A percentile compares a stretch with the other conserved stretches of the same genome.
phyloP scores from a whole-genome alignment of 2,888 invertebrate species.

The Pseudococcus longispinus region DNA sequence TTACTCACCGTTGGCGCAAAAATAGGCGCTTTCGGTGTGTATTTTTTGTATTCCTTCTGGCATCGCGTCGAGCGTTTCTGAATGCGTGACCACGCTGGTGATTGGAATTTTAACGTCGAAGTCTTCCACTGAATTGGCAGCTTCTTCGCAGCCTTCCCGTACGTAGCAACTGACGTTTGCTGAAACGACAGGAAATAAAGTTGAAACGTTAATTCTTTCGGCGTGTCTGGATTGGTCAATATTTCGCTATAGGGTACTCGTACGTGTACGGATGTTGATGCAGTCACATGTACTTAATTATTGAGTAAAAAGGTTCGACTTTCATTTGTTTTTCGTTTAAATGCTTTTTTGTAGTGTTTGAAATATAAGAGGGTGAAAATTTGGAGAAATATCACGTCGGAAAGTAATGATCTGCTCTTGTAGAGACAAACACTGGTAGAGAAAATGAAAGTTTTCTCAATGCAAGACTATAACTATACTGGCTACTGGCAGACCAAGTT shows the following conservation, averaged over 20 bases:
- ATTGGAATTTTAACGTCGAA: constrained; percentile 62
- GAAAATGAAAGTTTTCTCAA: too few species aligned
- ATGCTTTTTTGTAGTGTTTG: too few species aligned
- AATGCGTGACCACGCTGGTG: constrained; percentile 70
- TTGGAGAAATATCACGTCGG: too few species aligned
- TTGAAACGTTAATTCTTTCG: too few species aligned
- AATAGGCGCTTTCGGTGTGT: constrained; percentile 75
- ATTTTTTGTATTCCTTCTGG: constrained; percentile 71
- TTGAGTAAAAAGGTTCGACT: too few species aligned
- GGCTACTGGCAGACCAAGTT: too few species aligned
- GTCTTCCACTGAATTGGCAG: constrained; percentile 65
- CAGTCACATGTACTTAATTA: background rate
- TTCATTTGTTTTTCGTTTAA: too few species aligned
- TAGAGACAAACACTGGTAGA: too few species aligned
- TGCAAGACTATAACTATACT: too few species aligned
- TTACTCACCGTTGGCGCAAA: constrained; percentile 71
- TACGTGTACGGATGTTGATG: background rate
- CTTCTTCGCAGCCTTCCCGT: constrained; percentile 70
- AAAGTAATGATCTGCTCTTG: too few species aligned
- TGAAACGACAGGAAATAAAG: constrained; percentile 62
- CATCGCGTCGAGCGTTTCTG: constrained; percentile 69
- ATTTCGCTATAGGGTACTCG: background rate
- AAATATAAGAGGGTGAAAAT: too few species aligned
- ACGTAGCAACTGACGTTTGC: constrained; percentile 74
- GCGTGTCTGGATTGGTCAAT: background rate